Conservation (phyloP, 2,113 vertebrate genomes). For the Scortum barcoo region DNA sequence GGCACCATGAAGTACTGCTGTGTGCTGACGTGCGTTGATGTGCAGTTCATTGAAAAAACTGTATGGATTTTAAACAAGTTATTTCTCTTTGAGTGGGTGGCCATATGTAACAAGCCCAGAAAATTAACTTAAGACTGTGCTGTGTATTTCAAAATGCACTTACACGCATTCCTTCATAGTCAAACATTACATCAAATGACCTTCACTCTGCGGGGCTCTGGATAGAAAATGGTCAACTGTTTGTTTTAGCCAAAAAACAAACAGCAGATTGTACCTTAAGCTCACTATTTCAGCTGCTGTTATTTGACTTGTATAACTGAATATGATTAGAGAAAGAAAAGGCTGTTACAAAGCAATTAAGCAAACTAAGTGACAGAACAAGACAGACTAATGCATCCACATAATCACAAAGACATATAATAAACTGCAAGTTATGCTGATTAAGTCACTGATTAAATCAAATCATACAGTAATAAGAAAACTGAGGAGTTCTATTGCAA, state of each 20-base stretch:
- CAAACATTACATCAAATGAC: constrained; percentile 58
- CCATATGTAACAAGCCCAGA: not conserved
- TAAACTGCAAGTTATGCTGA: not conserved
- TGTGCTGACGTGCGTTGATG: not conserved
- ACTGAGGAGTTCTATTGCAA: not conserved
- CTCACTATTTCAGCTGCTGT: not conserved
- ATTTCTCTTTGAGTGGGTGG: not conserved
- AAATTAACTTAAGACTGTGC: not conserved
- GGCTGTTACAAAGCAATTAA: not conserved
- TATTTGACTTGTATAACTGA: constrained; percentile 7
- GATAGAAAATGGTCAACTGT: constrained; percentile 18
- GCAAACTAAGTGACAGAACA: not conserved
- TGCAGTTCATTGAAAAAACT: not conserved
- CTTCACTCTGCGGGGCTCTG: constrained; percentile 27
- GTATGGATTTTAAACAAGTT: not conserved
- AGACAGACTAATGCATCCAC: not conserved
- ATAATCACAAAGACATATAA: not conserved
- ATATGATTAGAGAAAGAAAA: not conserved
- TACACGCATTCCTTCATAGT: constrained; percentile 42
- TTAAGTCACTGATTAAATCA: not conserved
- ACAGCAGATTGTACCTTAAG: constrained; percentile 17
- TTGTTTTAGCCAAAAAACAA: constrained; percentile 38
- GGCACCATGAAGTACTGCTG: not conserved
- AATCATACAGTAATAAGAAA: not conserved
- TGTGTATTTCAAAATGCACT: constrained; percentile 6